phyloP scores from a whole-genome alignment of 1,140 invertebrate species.

The Tetramorium simillimum region DNA sequence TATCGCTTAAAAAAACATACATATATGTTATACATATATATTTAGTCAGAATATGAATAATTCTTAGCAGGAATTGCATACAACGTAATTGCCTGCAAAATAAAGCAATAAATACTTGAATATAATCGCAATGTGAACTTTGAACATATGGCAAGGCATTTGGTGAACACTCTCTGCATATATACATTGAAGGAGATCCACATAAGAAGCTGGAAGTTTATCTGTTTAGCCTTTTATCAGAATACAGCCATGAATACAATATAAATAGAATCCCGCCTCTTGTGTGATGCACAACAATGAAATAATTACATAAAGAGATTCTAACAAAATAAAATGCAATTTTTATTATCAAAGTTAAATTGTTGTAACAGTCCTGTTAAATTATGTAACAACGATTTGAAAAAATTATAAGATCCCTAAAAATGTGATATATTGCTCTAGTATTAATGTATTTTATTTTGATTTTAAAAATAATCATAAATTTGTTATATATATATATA shows the following conservation, averaged over 20 bases:
- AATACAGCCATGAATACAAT: neutral
- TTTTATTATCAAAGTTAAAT: neutral
- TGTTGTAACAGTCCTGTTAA: neutral
- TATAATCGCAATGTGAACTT: conserved; percentile 67
- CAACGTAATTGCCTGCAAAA: conserved; percentile 55
- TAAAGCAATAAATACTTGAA: conserved; percentile 52
- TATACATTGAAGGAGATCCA: conserved; percentile 16
- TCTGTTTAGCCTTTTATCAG: conserved; percentile 47
- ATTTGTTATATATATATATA: neutral
- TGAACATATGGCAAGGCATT: conserved; percentile 47
- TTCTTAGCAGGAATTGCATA: conserved; percentile 29
- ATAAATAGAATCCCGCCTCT: conserved; percentile 17
- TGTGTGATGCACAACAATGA: neutral
- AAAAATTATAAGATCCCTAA: neutral
- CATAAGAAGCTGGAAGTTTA: conserved; percentile 50
- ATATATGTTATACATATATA: no score
- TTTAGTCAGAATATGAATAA: neutral
- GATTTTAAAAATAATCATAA: neutral
- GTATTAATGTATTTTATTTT: neutral
- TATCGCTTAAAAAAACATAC: no score
- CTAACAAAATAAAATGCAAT: neutral
- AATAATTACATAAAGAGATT: conserved; percentile 3
- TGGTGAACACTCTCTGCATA: neutral
- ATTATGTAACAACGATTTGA: neutral
- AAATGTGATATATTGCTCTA: neutral